A percentile compares a stretch with the other conserved stretches of the same genome.
phyloP scores from a whole-genome alignment of 1,140 invertebrate species.

The Penaeus vannamei region DNA sequence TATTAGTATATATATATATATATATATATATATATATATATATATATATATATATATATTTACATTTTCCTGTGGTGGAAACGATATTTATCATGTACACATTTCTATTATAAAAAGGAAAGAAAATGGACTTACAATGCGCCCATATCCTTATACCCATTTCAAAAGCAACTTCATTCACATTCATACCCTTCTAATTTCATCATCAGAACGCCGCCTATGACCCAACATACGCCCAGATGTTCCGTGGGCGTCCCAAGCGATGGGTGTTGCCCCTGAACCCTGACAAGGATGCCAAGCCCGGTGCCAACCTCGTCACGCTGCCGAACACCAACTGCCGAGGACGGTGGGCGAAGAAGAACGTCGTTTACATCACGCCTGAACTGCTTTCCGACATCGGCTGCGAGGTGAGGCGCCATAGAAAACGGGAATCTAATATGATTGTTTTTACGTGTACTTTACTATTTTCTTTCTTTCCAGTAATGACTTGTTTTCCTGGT shows the following conservation, averaged over 20 bases:
- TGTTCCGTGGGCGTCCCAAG: constrained; percentile 84
- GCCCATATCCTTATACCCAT: too few species aligned
- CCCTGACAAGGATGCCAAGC: constrained; percentile 33
- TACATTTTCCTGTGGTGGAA: too few species aligned
- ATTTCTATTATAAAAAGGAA: too few species aligned
- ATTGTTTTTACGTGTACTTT: background rate
- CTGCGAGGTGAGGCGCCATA: constrained; percentile 72
- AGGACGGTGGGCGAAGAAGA: constrained; percentile 74
- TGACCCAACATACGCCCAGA: constrained; percentile 84
- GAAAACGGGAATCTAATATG: too few species aligned
- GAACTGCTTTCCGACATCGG: constrained; percentile 82
- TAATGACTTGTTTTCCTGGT: background rate
- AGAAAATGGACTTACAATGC: too few species aligned
- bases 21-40: too few species aligned
- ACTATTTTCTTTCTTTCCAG: background rate
- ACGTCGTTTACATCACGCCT: constrained; percentile 76
- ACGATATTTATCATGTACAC: too few species aligned
- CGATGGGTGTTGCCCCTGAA: constrained; percentile 80
- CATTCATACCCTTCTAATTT: too few species aligned
- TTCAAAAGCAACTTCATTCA: background rate
- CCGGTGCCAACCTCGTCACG: constrained; percentile 43
- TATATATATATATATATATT: too few species aligned
- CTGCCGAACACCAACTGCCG: constrained; percentile 72
- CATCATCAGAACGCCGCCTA: constrained; percentile 79
- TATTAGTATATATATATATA: too few species aligned